Conservation (phyloP, 92 coral and sea anemone genomes). For the Phenganax subtilis region DNA sequence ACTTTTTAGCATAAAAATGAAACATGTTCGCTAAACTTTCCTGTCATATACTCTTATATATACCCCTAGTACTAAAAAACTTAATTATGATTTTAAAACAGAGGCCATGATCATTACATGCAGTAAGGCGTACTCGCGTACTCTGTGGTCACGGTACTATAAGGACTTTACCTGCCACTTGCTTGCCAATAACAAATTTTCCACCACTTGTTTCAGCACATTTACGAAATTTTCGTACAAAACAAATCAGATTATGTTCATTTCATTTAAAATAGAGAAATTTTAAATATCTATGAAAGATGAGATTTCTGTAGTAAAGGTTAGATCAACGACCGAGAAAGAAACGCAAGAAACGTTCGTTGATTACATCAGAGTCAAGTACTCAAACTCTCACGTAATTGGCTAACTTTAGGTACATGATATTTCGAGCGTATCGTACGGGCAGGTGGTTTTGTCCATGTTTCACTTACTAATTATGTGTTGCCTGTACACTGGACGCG, state of each 20-base stretch:
- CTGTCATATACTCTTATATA: no score
- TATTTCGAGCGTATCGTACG: constrained; percentile 17
- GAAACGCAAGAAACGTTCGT: background rate
- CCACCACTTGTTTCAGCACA: background rate
- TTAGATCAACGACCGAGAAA: background rate
- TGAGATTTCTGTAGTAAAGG: background rate
- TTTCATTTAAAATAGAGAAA: background rate
- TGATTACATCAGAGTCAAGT: constrained; percentile 35
- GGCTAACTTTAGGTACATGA: constrained; percentile 13
- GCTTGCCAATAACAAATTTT: background rate
- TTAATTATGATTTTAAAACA: background rate
- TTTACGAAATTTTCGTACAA: background rate
- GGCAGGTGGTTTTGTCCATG: constrained; percentile 27
- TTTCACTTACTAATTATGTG: background rate
- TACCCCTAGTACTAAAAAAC: no score
- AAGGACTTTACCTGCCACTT: constrained; percentile 1
- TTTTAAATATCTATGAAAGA: background rate
- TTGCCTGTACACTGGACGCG: background rate
- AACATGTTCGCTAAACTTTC: no score
- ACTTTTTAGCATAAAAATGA: no score
- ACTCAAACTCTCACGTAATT: constrained; percentile 5
- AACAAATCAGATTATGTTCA: background rate
- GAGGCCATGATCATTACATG: background rate
- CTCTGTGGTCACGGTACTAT: background rate
- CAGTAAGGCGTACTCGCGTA: background rate